Evolutionary conservation across 2,113 vertebrate genomes (phyloP).

Genomic region (Nothocercus nigrocapillus): DNA sequence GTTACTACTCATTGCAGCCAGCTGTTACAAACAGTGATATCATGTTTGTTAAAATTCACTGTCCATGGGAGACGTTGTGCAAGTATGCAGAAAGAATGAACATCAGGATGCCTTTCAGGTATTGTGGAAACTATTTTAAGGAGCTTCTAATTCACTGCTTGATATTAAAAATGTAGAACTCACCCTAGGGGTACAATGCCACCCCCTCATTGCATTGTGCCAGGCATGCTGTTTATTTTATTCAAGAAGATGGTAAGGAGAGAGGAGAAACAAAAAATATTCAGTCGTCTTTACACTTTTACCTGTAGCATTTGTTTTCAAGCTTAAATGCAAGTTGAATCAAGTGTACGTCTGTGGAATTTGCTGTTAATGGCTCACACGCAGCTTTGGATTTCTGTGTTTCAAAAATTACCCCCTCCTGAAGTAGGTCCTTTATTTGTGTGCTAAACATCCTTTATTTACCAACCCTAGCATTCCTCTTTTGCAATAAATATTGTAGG

Average conservation of each 20-base stretch:
- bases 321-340: background rate
- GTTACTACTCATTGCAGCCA: conserved; percentile 77
- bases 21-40: conserved; percentile 95
- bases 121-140: conserved; percentile 48
- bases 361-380: background rate
- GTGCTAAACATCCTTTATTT: background rate
- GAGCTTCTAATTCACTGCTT: background rate
- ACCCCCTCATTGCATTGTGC: background rate
- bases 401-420: background rate
- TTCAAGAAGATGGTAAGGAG: background rate
- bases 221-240: background rate
- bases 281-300: background rate
- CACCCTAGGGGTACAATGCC: background rate
- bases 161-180: background rate
- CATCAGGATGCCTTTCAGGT: conserved; percentile 99
- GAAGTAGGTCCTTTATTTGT: background rate
- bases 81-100: conserved; percentile 98
- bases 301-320: background rate
- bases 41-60: conserved; percentile 98
- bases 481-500: background rate
- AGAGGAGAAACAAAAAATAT: background rate
- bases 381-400: background rate
- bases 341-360: background rate
- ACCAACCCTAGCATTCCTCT: accelerated
- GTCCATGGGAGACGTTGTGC: conserved; percentile 95